Conservation (phyloP, 1,140 invertebrate genomes). For the Choristoneura fumiferana region DNA sequence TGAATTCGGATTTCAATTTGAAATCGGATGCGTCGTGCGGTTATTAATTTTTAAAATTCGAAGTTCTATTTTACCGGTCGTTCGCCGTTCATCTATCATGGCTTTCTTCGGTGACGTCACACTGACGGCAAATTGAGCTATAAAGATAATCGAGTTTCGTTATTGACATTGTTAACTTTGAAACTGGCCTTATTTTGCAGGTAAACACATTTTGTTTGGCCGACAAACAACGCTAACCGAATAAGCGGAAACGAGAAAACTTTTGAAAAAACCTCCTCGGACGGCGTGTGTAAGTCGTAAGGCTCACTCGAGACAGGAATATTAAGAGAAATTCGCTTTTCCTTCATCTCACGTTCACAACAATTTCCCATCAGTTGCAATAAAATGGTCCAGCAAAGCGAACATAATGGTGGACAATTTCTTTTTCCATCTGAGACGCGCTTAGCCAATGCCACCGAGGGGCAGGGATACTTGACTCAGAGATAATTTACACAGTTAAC, state of each 20-base stretch:
- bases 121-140: too few relatives aligned
- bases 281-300: constrained; percentile 29
- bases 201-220: constrained; percentile 6
- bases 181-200: neutral
- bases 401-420: constrained; percentile 46
- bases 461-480: constrained; percentile 18
- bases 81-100: too few relatives aligned
- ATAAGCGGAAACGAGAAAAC: constrained; percentile 3
- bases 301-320: constrained; percentile 41
- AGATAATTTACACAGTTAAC: neutral
- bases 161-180: constrained; percentile 2
- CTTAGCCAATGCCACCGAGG: neutral
- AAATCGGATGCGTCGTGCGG: neutral
- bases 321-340: constrained; percentile 30
- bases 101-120: too few relatives aligned
- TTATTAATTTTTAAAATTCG: neutral
- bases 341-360: constrained; percentile 38
- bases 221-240: constrained; percentile 1
- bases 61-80: neutral
- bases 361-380: constrained; percentile 45
- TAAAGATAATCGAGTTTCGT: neutral
- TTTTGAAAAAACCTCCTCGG: constrained; percentile 1
- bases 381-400: constrained; percentile 42
- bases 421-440: constrained; percentile 43
- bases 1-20: constrained; percentile 2